phyloP scores from a whole-genome alignment of 2,113 vertebrate species.

The Oophaga pumilio region DNA sequence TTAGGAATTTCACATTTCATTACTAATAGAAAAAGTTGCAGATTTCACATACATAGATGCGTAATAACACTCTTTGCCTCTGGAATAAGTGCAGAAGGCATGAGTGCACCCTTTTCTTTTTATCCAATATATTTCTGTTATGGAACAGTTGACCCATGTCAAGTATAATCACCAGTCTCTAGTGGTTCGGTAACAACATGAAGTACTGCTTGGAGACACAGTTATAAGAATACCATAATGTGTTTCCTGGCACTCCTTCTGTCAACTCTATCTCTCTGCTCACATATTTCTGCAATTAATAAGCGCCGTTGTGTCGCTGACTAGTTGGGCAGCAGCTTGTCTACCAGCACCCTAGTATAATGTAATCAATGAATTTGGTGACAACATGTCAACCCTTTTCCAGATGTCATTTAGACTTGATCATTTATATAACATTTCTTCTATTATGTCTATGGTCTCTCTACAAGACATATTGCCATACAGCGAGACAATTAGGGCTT shows the following conservation, averaged over 20 bases:
- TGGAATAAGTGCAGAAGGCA: background rate
- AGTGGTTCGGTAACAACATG: constrained; percentile 9
- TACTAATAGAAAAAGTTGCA: background rate
- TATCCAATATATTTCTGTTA: background rate
- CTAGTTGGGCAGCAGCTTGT: constrained; percentile 12
- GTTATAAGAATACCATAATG: constrained; percentile 20
- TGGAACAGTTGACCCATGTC: constrained; percentile 36
- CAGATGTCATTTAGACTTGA: constrained; percentile 65
- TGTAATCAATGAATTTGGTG: constrained; percentile 21
- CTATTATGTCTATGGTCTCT: constrained; percentile 18
- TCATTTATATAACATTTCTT: constrained; percentile 60
- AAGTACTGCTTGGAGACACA: constrained; percentile 23
- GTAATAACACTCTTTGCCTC: background rate
- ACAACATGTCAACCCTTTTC: constrained; percentile 60
- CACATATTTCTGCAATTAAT: constrained; percentile 38
- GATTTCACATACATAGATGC: background rate
- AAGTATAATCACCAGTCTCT: background rate
- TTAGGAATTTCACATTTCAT: background rate
- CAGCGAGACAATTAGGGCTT: background rate
- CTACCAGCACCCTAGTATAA: constrained; percentile 34
- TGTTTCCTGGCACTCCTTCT: constrained; percentile 43
- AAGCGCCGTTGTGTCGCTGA: constrained; percentile 31
- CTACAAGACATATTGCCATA: background rate
- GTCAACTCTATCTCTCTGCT: constrained; percentile 8
- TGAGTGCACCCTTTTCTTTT: background rate